These are phyloP conservation scores for Sipha maydis DNA, from an alignment of 2,888 invertebrate species.

Conservation along the genomic window DNA sequence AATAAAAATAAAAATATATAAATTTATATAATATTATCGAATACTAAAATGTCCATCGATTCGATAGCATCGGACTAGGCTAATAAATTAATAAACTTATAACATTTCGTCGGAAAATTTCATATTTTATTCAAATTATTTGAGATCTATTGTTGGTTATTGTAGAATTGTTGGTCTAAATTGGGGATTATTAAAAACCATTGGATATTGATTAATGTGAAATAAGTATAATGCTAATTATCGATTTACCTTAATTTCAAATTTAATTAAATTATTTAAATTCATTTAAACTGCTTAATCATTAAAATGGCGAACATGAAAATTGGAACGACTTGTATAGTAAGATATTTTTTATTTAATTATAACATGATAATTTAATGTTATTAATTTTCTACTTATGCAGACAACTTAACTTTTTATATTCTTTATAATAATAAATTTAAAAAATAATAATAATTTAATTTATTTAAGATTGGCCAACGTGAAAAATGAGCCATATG, in stretches of 20 bases:
- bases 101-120: neutral
- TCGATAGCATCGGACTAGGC: too few relatives aligned
- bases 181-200: too few relatives aligned
- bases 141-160: neutral
- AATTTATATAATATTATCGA: too few relatives aligned
- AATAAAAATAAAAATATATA: too few relatives aligned
- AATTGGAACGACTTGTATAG: neutral
- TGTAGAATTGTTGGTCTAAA: neutral
- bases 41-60: too few relatives aligned
- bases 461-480: neutral
- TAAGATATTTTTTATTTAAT: neutral
- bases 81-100: too few relatives aligned
- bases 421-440: too few relatives aligned
- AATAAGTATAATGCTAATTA: neutral
- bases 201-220: neutral
- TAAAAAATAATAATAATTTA: neutral
- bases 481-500: neutral
- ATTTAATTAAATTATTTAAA: too few relatives aligned
- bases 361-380: neutral
- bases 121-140: neutral
- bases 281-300: neutral
- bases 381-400: neutral
- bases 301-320: neutral
- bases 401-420: too few relatives aligned
- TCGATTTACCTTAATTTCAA: neutral